A percentile compares a stretch with the other conserved stretches of the same genome.
phyloP scores from a whole-genome alignment of 2,888 invertebrate genomes.

The Xestia c-nigrum region DNA sequence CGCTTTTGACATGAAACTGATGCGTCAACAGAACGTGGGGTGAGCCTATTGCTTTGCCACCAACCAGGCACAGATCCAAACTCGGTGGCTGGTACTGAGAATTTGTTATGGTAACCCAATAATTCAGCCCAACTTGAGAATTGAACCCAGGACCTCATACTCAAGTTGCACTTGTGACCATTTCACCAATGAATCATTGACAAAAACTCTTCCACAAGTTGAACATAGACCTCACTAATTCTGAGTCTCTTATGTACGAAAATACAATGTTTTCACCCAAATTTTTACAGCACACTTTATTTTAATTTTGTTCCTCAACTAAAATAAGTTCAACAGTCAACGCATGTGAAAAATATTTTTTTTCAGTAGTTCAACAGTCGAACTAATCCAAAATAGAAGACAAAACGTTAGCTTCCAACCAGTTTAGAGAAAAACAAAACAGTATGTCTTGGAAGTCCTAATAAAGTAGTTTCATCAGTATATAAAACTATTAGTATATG shows the following conservation, averaged over 20 bases:
- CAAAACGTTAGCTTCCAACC: slow-evolving; percentile 17
- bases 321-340: too few species aligned
- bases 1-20: too few species aligned
- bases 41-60: too few species aligned
- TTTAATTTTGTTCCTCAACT: too few species aligned
- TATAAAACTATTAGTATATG: background rate
- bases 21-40: background rate
- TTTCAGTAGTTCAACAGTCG: too few species aligned
- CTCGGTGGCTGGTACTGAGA: background rate
- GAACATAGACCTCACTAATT: slow-evolving; percentile 23
- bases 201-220: background rate
- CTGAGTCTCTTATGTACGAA: background rate
- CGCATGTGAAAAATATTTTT: too few species aligned
- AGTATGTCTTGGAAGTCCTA: background rate
- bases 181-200: background rate
- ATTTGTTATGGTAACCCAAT: background rate
- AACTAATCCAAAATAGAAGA: background rate
- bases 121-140: background rate
- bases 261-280: background rate
- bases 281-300: too few species aligned
- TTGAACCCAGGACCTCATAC: background rate
- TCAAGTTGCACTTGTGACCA: background rate
- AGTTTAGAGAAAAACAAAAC: background rate
- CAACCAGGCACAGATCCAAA: background rate
- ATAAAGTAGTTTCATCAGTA: background rate